phyloP scores from a whole-genome alignment of 2,797 vertebrate genomes.

The Xiphorhynchus erythropygius region DNA sequence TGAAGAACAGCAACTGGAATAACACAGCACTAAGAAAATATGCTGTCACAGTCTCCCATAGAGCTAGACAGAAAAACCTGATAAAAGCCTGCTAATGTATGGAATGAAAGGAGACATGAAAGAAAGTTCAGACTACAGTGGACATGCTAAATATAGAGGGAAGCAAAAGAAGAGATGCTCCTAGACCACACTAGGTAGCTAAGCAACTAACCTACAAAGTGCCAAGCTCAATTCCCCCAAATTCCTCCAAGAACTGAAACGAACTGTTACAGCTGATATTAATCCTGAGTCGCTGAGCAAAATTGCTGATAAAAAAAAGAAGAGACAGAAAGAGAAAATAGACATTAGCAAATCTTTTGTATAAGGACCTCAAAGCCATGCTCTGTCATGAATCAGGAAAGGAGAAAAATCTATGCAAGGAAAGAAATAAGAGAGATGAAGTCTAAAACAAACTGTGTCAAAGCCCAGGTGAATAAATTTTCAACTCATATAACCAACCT shows the following conservation, averaged over 20 bases:
- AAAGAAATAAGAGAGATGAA: neutral
- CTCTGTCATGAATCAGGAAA: neutral
- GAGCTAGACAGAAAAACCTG: neutral
- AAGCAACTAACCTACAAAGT: constrained; percentile 37
- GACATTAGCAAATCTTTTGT: neutral
- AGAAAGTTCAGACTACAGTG: constrained; percentile 19
- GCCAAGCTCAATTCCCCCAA: neutral
- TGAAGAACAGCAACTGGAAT: neutral
- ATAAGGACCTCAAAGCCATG: neutral
- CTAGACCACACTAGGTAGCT: neutral
- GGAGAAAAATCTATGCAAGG: neutral
- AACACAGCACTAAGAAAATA: neutral
- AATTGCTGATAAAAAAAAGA: neutral
- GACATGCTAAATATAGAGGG: neutral
- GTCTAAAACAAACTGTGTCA: neutral
- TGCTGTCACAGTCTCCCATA: neutral
- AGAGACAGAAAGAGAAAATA: neutral
- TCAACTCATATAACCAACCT: neutral
- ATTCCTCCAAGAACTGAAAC: constrained; percentile 17
- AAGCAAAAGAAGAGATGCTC: neutral
- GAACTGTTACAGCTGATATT: neutral
- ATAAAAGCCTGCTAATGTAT: neutral
- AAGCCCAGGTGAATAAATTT: neutral
- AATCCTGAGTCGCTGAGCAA: neutral
- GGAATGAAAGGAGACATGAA: neutral